Percentiles rank a stretch among this genome's conserved stretches.
These are phyloP conservation scores for Drosophila gaucha DNA, from an alignment of 2,888 invertebrate species.

Conservation along the genomic window DNA sequence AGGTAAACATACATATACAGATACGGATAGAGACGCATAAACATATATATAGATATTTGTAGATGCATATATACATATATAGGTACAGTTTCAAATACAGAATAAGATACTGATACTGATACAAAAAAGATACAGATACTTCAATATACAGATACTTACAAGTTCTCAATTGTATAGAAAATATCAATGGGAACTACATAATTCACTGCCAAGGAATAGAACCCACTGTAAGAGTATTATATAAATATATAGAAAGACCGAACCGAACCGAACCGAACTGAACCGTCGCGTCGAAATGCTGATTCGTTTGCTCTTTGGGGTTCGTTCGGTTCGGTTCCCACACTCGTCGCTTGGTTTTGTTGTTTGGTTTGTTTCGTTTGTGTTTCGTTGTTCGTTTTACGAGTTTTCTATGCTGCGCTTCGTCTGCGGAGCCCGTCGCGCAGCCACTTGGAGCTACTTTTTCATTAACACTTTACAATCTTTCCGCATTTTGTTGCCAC, in stretches of 20 bases:
- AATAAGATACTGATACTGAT: not conserved
- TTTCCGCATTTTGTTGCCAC: slow-evolving; percentile 67
- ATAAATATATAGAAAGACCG: not conserved
- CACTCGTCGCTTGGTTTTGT: slow-evolving; percentile 57
- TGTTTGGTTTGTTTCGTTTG: slow-evolving; percentile 8
- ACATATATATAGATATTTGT: not conserved
- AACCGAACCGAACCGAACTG: slow-evolving; percentile 33
- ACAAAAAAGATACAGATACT: not conserved
- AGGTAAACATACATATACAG: not conserved
- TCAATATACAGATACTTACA: not conserved
- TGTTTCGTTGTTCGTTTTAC: slow-evolving; percentile 51
- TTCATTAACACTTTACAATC: slow-evolving; percentile 80
- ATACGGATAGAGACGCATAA: not conserved
- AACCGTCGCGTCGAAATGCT: slow-evolving; percentile 4
- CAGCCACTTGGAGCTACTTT: slow-evolving; percentile 67
- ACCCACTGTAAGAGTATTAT: not conserved
- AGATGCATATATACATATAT: not conserved
- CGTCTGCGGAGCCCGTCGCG: not conserved
- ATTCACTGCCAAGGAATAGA: not conserved
- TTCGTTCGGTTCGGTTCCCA: slow-evolving; percentile 62
- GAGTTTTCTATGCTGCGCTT: slow-evolving; percentile 44
- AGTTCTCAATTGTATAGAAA: not conserved
- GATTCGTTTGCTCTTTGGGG: slow-evolving; percentile 24
- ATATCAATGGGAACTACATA: not conserved
- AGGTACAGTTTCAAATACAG: too few species aligned